Evolutionary conservation across 2,113 vertebrate genomes (phyloP).

Genomic region (Xenopus laevis): DNA sequence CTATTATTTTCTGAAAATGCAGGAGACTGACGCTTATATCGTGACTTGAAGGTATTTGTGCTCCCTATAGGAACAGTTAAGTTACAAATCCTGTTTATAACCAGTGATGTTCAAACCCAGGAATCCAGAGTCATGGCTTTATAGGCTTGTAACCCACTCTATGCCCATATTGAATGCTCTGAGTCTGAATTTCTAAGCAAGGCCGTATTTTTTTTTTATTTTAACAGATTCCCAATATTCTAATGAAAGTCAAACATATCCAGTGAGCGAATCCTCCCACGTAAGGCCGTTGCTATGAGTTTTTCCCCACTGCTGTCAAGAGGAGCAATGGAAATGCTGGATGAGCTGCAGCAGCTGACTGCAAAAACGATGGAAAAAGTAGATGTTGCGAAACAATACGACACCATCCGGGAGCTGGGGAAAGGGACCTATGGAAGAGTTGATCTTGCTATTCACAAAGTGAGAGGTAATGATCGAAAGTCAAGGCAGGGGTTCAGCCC

Average conservation of each 20-base stretch:
- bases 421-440: conserved; percentile 76
- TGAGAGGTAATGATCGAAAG: conserved; percentile 59
- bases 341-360: conserved; percentile 69
- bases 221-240: conserved; percentile 14
- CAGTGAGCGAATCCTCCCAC: background rate
- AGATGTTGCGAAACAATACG: conserved; percentile 71
- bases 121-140: no score
- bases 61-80: no score
- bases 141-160: no score
- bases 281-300: conserved; percentile 57
- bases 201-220: background rate
- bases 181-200: no score
- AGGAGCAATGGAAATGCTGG: conserved; percentile 70
- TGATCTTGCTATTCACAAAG: conserved; percentile 73
- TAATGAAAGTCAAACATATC: conserved; percentile 1
- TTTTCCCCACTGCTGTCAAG: conserved; percentile 67
- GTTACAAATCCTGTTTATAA: no score
- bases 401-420: conserved; percentile 72
- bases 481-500: background rate
- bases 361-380: conserved; percentile 69
- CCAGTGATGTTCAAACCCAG: no score
- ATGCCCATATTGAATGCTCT: no score
- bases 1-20: no score
- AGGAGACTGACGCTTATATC: no score
- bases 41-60: no score